A percentile compares a stretch with the other conserved stretches of the same genome.
These are phyloP conservation scores for Bombyx mandarina DNA, from an alignment of 1,140 invertebrate species.

Conservation along the genomic window DNA sequence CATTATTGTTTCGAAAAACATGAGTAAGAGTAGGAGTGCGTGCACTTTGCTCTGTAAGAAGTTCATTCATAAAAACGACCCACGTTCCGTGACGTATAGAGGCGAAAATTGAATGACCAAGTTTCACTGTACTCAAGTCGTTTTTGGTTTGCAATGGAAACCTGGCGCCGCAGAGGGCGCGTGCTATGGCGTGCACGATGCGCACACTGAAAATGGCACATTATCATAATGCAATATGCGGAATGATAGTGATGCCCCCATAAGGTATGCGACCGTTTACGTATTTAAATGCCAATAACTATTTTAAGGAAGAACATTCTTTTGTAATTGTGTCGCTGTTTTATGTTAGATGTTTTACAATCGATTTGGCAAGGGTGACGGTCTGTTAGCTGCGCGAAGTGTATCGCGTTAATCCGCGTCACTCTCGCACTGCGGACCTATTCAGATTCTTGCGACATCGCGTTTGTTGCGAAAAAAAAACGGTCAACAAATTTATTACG, in stretches of 20 bases:
- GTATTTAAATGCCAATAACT: conserved; percentile 23
- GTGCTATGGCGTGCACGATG: conserved; percentile 33
- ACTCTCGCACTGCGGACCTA: conserved; percentile 13
- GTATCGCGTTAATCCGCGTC: conserved; percentile 24
- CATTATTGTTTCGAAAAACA: conserved; percentile 33
- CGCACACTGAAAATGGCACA: conserved; percentile 52
- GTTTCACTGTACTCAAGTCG: background rate
- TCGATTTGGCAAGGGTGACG: conserved; percentile 19
- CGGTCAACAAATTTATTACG: conserved; percentile 4
- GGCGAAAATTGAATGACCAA: conserved; percentile 5
- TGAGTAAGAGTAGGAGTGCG: conserved; percentile 22
- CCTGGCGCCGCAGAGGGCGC: conserved; percentile 38
- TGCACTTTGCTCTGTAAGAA: conserved; percentile 12
- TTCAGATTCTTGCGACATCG: conserved; percentile 7
- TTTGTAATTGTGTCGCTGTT: conserved; percentile 10
- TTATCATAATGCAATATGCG: conserved; percentile 56
- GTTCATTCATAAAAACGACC: background rate
- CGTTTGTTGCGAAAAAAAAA: conserved; percentile 10
- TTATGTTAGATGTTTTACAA: conserved; percentile 10
- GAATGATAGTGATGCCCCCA: conserved; percentile 45
- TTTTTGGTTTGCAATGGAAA: conserved; percentile 3
- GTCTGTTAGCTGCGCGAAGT: conserved; percentile 11
- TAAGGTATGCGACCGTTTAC: conserved; percentile 34
- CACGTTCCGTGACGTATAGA: background rate
- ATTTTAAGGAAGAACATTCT: conserved; percentile 14